Conservation (phyloP, 2,888 invertebrate species). For the Nomada fabriciana region DNA sequence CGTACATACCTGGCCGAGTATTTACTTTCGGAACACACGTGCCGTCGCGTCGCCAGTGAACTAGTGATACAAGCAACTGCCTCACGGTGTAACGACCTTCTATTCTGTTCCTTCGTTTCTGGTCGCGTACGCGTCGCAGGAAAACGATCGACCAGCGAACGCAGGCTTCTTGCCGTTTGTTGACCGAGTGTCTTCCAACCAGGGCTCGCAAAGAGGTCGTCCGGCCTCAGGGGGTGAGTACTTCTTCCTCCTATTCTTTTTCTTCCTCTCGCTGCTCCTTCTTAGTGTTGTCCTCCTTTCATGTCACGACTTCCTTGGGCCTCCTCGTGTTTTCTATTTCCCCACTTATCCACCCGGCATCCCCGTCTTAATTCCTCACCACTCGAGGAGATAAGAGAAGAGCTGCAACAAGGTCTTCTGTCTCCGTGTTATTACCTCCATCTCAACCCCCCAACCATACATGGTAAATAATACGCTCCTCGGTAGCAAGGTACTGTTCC, state of each 20-base stretch:
- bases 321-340: slow-evolving; percentile 43
- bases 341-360: slow-evolving; percentile 21
- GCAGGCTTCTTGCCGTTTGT: slow-evolving; percentile 67
- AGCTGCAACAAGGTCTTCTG: neutral
- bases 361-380: slow-evolving; percentile 36
- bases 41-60: slow-evolving; percentile 41
- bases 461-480: no score
- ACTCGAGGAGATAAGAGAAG: slow-evolving; percentile 6
- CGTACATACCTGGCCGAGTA: neutral
- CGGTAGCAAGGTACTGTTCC: no score
- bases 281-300: slow-evolving; percentile 23
- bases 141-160: slow-evolving; percentile 54
- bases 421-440: neutral
- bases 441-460: no score
- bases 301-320: slow-evolving; percentile 5
- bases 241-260: slow-evolving; percentile 3
- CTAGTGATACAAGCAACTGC: slow-evolving; percentile 39
- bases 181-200: slow-evolving; percentile 79
- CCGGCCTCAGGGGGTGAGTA: slow-evolving; percentile 79
- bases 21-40: slow-evolving; percentile 10
- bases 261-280: slow-evolving; percentile 16
- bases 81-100: slow-evolving; percentile 53
- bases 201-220: slow-evolving; percentile 81
- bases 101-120: neutral
- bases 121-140: slow-evolving; percentile 53